Evolutionary conservation across 2,113 vertebrate genomes (phyloP).

Genomic region (Muntiacus muntjak): DNA sequence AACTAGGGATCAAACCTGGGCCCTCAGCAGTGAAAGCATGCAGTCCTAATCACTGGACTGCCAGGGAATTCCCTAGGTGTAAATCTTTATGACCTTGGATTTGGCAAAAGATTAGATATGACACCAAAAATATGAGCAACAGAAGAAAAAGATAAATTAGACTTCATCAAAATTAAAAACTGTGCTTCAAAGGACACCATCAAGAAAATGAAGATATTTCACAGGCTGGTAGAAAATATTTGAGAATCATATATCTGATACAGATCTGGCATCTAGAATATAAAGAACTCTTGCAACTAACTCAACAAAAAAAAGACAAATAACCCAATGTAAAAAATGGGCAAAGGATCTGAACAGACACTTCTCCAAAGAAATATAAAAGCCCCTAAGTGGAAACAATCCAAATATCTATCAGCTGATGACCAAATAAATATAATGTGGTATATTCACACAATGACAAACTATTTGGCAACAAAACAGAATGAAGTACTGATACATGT

Average conservation of each 20-base stretch:
- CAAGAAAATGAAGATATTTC: not conserved
- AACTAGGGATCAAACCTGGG: not conserved
- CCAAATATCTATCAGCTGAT: not conserved
- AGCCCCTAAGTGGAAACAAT: not conserved
- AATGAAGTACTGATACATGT: not conserved
- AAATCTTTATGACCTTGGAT: not conserved
- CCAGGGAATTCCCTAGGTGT: not conserved
- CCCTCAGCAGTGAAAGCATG: not conserved
- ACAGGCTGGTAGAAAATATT: not conserved
- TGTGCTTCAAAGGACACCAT: not conserved
- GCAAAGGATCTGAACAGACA: not conserved
- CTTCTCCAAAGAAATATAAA: not conserved
- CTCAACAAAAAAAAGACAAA: slow-evolving; percentile 5
- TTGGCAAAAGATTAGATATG: not conserved
- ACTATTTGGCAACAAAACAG: not conserved
- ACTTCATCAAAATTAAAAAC: not conserved
- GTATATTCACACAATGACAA: not conserved
- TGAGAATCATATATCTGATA: not conserved
- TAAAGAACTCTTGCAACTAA: not conserved
- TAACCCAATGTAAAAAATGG: not conserved
- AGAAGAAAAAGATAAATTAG: not conserved
- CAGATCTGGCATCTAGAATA: not conserved
- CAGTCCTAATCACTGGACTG: not conserved
- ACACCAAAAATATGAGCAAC: not conserved
- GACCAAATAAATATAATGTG: not conserved